phyloP scores from a whole-genome alignment of 1,140 invertebrate species.

The Dendroctonus ponderosae region DNA sequence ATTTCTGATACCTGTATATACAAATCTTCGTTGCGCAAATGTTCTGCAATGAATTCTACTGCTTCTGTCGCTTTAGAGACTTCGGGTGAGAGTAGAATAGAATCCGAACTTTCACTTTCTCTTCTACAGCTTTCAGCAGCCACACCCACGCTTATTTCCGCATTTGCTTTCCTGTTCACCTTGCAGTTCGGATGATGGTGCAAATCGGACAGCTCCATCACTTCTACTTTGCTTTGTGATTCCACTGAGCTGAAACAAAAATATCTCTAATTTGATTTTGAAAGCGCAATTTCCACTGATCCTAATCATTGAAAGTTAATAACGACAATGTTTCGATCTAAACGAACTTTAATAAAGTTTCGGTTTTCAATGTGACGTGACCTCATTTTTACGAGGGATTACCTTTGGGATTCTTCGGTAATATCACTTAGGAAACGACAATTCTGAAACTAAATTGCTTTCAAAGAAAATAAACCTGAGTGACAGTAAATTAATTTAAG shows the following conservation, averaged over 20 bases:
- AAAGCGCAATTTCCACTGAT: neutral
- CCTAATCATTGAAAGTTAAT: neutral
- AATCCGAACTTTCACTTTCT: slow-evolving; percentile 89
- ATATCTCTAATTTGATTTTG: neutral
- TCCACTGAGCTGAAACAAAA: slow-evolving; percentile 47
- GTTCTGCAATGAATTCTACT: slow-evolving; percentile 97
- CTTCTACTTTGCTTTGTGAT: slow-evolving; percentile 77
- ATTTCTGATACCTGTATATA: slow-evolving; percentile 77
- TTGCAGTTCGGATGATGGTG: slow-evolving; percentile 96
- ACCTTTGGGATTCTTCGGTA: neutral
- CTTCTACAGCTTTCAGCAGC: slow-evolving; percentile 64
- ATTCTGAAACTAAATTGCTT: slow-evolving; percentile 7
- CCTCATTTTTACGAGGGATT: neutral
- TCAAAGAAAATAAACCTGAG: slow-evolving; percentile 8
- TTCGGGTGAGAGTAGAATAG: slow-evolving; percentile 84
- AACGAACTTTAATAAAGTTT: neutral
- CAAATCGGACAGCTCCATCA: slow-evolving; percentile 90
- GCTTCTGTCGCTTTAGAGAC: slow-evolving; percentile 94
- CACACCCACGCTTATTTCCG: slow-evolving; percentile 65
- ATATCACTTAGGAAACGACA: slow-evolving; percentile 1
- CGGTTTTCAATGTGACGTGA: slow-evolving; percentile 1
- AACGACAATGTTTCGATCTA: neutral
- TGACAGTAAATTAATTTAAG: slow-evolving; percentile 12
- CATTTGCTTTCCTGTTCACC: slow-evolving; percentile 76
- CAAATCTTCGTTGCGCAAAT: slow-evolving; percentile 93